Evolutionary conservation across 2,113 vertebrate genomes (phyloP).

Genomic region (Cyphomyrus plagiostoma): DNA sequence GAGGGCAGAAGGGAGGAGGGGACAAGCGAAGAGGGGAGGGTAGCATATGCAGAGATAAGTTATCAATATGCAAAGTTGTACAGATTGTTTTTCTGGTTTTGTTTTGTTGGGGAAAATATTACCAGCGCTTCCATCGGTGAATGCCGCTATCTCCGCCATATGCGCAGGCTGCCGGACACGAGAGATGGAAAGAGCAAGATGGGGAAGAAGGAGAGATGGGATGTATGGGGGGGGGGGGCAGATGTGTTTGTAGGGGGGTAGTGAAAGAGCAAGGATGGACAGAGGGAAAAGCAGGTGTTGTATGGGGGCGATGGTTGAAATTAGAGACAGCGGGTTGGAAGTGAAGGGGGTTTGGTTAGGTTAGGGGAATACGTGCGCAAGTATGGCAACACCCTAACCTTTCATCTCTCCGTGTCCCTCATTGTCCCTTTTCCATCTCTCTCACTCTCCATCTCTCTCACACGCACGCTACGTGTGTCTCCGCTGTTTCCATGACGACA

Average conservation of each 20-base stretch:
- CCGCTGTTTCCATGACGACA: constrained; percentile 62
- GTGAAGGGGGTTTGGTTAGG: constrained; percentile 42
- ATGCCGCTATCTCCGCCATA: constrained; percentile 77
- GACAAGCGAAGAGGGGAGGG: constrained; percentile 46
- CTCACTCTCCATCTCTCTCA: constrained; percentile 55
- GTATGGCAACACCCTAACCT: constrained; percentile 63
- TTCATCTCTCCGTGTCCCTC: constrained; percentile 43
- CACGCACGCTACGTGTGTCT: constrained; percentile 64
- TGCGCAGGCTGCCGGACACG: constrained; percentile 67
- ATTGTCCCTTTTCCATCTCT: constrained; percentile 38
- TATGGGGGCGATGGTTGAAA: constrained; percentile 46
- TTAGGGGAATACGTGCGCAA: constrained; percentile 42
- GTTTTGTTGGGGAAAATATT: constrained; percentile 54
- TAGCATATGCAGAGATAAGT: constrained; percentile 61
- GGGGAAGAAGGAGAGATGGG: constrained; percentile 20
- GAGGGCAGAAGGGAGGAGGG: constrained; percentile 30
- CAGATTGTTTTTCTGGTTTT: constrained; percentile 39
- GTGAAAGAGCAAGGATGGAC: constrained; percentile 31
- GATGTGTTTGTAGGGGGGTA: constrained; percentile 55
- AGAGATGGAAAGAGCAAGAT: constrained; percentile 18
- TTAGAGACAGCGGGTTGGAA: constrained; percentile 57
- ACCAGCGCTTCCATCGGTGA: constrained; percentile 83
- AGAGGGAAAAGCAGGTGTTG: constrained; percentile 21
- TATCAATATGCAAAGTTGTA: constrained; percentile 69
- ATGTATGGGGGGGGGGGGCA: constrained; percentile 52